Evolutionary conservation across 2,888 invertebrate genomes (phyloP), one percentile per base, ranked within the genome.

Genomic region (Latrodectus hesperus): DNA sequence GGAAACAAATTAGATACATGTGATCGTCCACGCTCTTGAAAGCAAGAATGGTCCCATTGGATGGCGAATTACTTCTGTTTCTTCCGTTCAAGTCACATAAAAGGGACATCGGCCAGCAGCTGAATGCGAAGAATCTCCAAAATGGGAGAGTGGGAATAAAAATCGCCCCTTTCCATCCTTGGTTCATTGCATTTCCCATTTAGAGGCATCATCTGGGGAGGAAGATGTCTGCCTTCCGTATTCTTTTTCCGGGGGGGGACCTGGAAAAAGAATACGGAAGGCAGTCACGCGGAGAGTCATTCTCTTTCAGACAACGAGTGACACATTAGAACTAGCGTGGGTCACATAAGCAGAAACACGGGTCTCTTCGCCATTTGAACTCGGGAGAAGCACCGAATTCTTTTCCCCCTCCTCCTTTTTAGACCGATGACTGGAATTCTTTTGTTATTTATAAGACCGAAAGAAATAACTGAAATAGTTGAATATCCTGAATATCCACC

Each of bases 261-360:
- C 38, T 6, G 38, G 38, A 17, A 72, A 67, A 76, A 60, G 75
- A 81, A 53, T 51, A 60, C 68, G 53, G 76, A 51, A 77, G 75
- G 80, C 76, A 80, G 65, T 79, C 86, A 86, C 65, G 86, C 76
- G 86, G 86, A 86, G 81, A 81, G 76, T 16, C 60, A 86, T 86
- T 80, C 85, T 52, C 73, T 49, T n/a, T n/a, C 17, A 38, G 76
- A 71, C 51, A 67, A 49, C 74, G 72, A 17, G 51, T 53, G 16
- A 49, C 64, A 70, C 74, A 81, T 77, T 81, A 71, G 76, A 65
- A n/a, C 65, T 60, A 77, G 72, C 67, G 55, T 70, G 78, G 60
- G 73, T 65, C 68, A 75, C 49, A 52, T 60, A 12, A 70, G 81
- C 72, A 75, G 71, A 80, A 76, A 72, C 86, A 75, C 74, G 74